Evolutionary conservation across 2,113 vertebrate species (phyloP), one percentile per base, ranked within the genome.

Genomic region (Spilogale gracilis): DNA sequence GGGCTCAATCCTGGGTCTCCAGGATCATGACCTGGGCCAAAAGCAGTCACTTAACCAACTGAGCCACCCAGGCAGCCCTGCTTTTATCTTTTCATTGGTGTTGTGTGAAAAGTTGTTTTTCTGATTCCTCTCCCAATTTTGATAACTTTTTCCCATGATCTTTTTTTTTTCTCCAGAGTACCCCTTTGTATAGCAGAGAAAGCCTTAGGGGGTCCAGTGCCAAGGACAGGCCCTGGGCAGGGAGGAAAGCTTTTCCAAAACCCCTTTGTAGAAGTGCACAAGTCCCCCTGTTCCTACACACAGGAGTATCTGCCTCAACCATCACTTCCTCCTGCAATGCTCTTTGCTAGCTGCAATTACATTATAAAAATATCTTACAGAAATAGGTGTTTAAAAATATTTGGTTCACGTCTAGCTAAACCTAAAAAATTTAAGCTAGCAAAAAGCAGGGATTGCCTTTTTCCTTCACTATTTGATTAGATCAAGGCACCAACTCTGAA

Each of bases 51-150:
- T 38, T 38, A 38, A 38, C 38, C 38, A 38, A 38, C 38, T 38
- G 38, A 38, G 38, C 38, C 38, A 38, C 38, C 38, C 38, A 38
- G 38, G 38, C 38, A 38, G 38, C 38, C 38, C 43, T 93, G 23
- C n/a, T 58, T 71, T 76, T 38, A 30, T 74, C 67, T 84, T 80
- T 65, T 52, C 69, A 60, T 54, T 79, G 16, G 30, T 63, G 10
- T 16, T 74, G 12, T 87, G 1, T 89, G 32, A 86, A n/a, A 92
- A 84, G 27, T 85, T 94, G 38, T 69, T 88, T 94, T 95, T 86
- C 63, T 81, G 56, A 45, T 11, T 67, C 4, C 79, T n/a, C 9
- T 73, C 52, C 90, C 82, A 48, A 11, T 85, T 81, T 92, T 93
- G 90, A 71, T 63, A 78, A 76, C 20, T 78, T 85, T 90, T 86